These are phyloP conservation scores for Pectinophora gossypiella DNA, from an alignment of 1,140 invertebrate species.

Conservation along the genomic window DNA sequence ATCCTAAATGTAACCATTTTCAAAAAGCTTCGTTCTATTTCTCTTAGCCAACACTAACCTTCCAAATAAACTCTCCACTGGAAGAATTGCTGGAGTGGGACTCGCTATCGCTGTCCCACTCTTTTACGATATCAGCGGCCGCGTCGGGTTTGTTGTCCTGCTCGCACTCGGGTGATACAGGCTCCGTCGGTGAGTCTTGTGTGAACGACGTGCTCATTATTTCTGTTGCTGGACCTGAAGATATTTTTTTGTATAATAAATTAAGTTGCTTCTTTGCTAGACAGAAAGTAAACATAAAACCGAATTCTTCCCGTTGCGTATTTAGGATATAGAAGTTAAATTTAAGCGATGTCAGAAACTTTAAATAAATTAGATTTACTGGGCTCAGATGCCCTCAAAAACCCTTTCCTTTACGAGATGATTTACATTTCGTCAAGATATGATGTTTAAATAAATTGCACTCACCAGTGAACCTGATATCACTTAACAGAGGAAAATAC, in stretches of 20 bases:
- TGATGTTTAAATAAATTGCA: slow-evolving; percentile 3
- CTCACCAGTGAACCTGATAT: slow-evolving; percentile 71
- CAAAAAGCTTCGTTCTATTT: too few relatives aligned
- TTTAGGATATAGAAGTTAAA: neutral
- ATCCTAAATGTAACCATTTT: too few relatives aligned
- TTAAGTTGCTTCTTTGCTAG: too few relatives aligned
- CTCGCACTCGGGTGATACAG: slow-evolving; percentile 48
- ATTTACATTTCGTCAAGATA: neutral
- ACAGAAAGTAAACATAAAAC: too few relatives aligned
- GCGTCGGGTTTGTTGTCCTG: slow-evolving; percentile 40
- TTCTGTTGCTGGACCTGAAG: slow-evolving; percentile 53
- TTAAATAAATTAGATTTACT: neutral
- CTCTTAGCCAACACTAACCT: slow-evolving; percentile 77
- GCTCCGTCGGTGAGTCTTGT: slow-evolving; percentile 58
- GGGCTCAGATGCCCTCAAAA: neutral
- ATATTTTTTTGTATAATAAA: slow-evolving; percentile 1
- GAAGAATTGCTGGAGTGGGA: slow-evolving; percentile 76
- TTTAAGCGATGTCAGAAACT: neutral
- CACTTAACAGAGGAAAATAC: slow-evolving; percentile 57
- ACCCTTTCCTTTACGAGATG: neutral
- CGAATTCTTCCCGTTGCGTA: too few relatives aligned
- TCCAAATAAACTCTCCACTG: slow-evolving; percentile 87
- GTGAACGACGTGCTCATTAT: slow-evolving; percentile 67
- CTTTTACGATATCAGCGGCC: slow-evolving; percentile 58
- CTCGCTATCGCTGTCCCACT: slow-evolving; percentile 78